Evolutionary conservation across 2,113 vertebrate genomes (phyloP).

Genomic region (Aegypius monachus): DNA sequence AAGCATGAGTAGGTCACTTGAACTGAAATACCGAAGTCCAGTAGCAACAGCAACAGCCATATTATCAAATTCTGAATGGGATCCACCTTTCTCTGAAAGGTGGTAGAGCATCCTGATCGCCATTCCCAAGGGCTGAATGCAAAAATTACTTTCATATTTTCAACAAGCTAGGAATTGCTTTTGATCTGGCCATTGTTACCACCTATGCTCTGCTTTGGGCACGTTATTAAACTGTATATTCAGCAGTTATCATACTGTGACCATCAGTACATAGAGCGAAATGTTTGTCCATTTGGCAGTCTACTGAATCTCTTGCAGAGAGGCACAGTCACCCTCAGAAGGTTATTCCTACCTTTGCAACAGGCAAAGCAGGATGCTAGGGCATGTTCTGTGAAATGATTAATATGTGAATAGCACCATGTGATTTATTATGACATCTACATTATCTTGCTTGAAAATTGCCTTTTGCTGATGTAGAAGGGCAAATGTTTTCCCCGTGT

Average conservation of each 20-base stretch:
- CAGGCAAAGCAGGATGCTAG: not conserved
- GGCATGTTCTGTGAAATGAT: not conserved
- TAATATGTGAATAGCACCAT: not conserved
- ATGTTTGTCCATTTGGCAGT: not conserved
- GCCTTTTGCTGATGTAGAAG: not conserved
- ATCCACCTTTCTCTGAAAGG: not conserved
- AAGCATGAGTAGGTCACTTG: not conserved
- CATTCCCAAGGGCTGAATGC: not conserved
- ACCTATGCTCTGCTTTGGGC: not conserved
- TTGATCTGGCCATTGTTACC: not conserved
- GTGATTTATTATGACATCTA: constrained; percentile 28
- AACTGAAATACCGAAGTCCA: not conserved
- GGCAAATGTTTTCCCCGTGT: not conserved
- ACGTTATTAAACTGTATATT: not conserved
- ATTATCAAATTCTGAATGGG: not conserved
- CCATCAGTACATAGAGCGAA: not conserved
- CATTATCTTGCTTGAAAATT: constrained; percentile 1
- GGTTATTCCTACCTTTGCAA: not conserved
- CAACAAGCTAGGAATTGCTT: not conserved
- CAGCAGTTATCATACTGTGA: not conserved
- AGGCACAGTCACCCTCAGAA: not conserved
- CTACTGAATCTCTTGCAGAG: not conserved
- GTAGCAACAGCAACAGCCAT: not conserved
- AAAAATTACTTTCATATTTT: not conserved
- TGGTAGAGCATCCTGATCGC: not conserved